Evolutionary conservation across 2,113 vertebrate genomes (phyloP).

Genomic region (Pantherophis guttatus): DNA sequence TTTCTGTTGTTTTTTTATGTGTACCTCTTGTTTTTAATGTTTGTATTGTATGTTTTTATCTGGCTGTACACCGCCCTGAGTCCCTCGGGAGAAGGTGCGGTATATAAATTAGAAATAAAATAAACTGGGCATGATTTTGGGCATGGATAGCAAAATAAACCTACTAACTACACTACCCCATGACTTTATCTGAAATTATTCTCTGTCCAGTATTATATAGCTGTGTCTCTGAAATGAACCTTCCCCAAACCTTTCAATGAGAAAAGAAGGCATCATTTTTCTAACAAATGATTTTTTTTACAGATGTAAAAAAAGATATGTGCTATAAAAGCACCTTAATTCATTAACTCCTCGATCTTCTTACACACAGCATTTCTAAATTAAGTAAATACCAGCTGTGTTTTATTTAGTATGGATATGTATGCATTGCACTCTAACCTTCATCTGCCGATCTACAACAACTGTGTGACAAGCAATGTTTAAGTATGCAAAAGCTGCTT

Average conservation of each 20-base stretch:
- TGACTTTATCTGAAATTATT: background rate
- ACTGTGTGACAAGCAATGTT: background rate
- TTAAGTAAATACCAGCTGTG: slow-evolving; percentile 1
- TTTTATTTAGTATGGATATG: slow-evolving; percentile 4
- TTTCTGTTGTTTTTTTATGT: too few relatives aligned
- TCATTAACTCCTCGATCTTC: background rate
- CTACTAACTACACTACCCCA: background rate
- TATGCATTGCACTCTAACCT: slow-evolving; percentile 1
- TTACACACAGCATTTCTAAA: background rate
- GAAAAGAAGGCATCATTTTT: background rate
- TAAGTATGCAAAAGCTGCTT: slow-evolving; percentile 8
- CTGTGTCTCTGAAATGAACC: background rate
- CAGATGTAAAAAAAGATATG: background rate
- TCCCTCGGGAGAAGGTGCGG: too few relatives aligned
- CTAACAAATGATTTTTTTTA: background rate
- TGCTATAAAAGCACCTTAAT: background rate
- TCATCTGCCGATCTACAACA: background rate
- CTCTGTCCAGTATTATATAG: background rate
- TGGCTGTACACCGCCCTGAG: too few relatives aligned
- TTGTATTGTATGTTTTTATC: too few relatives aligned
- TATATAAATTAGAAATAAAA: too few relatives aligned
- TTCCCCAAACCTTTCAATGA: background rate
- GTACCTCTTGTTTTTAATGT: too few relatives aligned
- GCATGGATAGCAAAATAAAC: background rate
- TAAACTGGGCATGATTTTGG: background rate